Base-by-base conservation (phyloP, 1,140 invertebrate species). In the Dendroctonus ponderosae region DNA sequence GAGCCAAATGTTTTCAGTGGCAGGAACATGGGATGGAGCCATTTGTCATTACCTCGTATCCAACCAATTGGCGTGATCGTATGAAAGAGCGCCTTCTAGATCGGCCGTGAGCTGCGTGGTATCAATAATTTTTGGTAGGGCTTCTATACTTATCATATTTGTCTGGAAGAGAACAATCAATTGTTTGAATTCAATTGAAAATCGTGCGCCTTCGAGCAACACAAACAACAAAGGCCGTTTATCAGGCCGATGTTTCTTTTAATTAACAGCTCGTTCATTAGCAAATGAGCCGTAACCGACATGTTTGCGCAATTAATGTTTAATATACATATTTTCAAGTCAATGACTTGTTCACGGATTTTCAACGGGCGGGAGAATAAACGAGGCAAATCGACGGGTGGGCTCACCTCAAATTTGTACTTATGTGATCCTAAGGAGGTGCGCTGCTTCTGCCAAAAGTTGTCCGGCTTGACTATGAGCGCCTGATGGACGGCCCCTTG, bases 391-490 rank as follows among this genome's bases (percentile, higher is more conserved):
- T 26, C 50, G 26, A 26, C 26, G 1, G 26, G 26, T 3, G 26
- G 26, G 11, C 79, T 86, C 83, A 96, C 94, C 86, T 98, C 96
- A 86, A 98, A 98, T 82, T 96, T 97, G 83, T 98, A 98, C 85
- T 99, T 99, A 78, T 96, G 92, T 82, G 92, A 95, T 73, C 92
- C 94, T 75, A 98, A 85, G 59, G 93, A 96, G 72, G 96, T 97
- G 75, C 96, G 89, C 82, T 98, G 96, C 82, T 98, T 98, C 81
- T 99, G 96, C 96, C 96, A 98, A 83, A 99, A 98, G 79, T 97
- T 98, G 76, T 99, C 97, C 71, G 96, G 95, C 81, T 98, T 98
- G 70, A 99, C 96, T 77, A 99, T 95, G 75, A 94, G 93, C 67
- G 93, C 94, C 78, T 90, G 87, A 78, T 96, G 90, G 72, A 97